phyloP scores from a whole-genome alignment of 2,888 invertebrate species.

The Villa cingulata region DNA sequence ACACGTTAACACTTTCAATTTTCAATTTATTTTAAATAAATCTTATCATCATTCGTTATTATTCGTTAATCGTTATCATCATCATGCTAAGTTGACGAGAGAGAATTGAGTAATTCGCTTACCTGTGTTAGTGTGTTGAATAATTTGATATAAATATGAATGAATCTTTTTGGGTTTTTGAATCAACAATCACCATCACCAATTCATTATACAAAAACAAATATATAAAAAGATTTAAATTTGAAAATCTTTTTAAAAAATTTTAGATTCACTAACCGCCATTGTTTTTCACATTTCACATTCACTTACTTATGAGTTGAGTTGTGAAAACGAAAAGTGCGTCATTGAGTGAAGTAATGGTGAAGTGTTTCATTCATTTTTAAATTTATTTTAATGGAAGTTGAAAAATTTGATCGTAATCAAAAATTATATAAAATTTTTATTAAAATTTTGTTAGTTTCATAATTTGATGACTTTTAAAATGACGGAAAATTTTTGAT shows the following conservation, averaged over 20 bases:
- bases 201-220: too few relatives aligned
- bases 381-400: constrained; percentile 1
- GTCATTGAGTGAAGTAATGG: constrained; percentile 7
- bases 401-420: constrained; percentile 2
- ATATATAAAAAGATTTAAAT: neutral
- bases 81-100: too few relatives aligned
- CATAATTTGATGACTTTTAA: constrained; percentile 41
- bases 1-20: too few relatives aligned
- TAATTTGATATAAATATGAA: too few relatives aligned
- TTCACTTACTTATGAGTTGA: too few relatives aligned
- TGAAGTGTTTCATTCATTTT: constrained; percentile 2
- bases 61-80: too few relatives aligned
- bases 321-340: constrained; percentile 9
- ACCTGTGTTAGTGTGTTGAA: too few relatives aligned
- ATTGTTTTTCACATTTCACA: constrained; percentile 7
- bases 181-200: too few relatives aligned
- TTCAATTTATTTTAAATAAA: too few relatives aligned
- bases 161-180: too few relatives aligned
- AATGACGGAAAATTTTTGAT: constrained; percentile 49
- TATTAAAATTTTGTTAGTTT: constrained; percentile 31
- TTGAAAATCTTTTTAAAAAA: neutral
- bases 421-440: constrained; percentile 1
- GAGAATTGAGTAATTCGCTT: too few relatives aligned
- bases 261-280: constrained; percentile 8
- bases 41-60: too few relatives aligned